Evolutionary conservation across 2,888 invertebrate genomes (phyloP).

Genomic region (Carcina quercana): DNA sequence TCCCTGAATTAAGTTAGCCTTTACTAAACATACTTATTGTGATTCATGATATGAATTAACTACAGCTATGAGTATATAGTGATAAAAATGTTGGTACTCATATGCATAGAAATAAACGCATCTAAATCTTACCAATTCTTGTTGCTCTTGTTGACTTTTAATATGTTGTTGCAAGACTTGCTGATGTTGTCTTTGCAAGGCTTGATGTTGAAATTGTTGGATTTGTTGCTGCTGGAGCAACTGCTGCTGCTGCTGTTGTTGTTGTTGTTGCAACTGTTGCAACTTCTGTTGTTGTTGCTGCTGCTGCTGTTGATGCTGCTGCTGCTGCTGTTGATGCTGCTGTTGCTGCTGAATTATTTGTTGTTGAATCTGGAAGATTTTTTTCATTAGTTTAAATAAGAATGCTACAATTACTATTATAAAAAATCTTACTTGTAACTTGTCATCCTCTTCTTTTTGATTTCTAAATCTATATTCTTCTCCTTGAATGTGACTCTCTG

Average conservation of each 20-base stretch:
- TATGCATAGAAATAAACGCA: background rate
- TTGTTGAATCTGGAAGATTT: conserved; percentile 45
- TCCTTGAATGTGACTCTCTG: conserved; percentile 43
- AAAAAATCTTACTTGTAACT: conserved; percentile 47
- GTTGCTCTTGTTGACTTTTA: conserved; percentile 72
- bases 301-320: conserved; percentile 41
- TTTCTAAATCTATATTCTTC: conserved; percentile 59
- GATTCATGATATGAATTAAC: no score
- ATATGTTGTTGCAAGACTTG: conserved; percentile 77
- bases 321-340: conserved; percentile 41
- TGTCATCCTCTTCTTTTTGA: conserved; percentile 67
- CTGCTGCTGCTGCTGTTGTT: conserved; percentile 41
- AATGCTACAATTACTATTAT: background rate
- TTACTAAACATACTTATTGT: no score
- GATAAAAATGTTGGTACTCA: background rate
- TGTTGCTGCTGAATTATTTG: conserved; percentile 28
- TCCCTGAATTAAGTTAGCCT: no score
- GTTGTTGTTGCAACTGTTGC: conserved; percentile 44
- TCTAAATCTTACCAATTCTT: conserved; percentile 51
- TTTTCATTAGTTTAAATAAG: background rate
- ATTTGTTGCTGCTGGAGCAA: conserved; percentile 47
- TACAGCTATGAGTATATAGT: no score
- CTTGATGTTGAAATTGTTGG: conserved; percentile 46
- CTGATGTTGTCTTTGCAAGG: conserved; percentile 52
- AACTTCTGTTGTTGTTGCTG: conserved; percentile 36